Evolutionary conservation across 2,113 vertebrate genomes (phyloP).

Genomic region (Lepus americanus): DNA sequence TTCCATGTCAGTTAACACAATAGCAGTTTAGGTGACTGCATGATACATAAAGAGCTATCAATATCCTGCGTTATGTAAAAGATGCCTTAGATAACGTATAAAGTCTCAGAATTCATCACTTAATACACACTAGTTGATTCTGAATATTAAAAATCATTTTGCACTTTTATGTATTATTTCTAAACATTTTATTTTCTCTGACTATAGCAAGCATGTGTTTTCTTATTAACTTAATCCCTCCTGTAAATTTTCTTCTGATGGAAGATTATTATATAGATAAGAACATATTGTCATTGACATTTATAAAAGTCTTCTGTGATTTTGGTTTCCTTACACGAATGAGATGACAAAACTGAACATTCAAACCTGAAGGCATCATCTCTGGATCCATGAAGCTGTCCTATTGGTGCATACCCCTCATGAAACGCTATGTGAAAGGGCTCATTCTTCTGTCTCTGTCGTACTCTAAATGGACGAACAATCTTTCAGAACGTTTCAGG

Average conservation of each 20-base stretch:
- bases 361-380: not conserved
- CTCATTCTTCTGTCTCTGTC: not conserved
- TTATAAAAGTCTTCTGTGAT: not conserved
- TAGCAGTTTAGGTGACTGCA: not conserved
- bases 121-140: constrained; percentile 6
- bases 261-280: not conserved
- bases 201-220: not conserved
- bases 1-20: constrained; percentile 1
- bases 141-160: constrained; percentile 32
- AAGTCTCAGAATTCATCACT: constrained; percentile 27
- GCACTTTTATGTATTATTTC: not conserved
- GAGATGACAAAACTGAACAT: not conserved
- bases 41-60: not conserved
- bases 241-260: not conserved
- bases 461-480: not conserved
- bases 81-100: not conserved
- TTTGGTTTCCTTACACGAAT: not conserved
- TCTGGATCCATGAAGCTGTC: not conserved
- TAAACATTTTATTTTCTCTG: constrained; percentile 35
- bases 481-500: not conserved
- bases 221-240: constrained; percentile 11
- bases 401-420: not conserved
- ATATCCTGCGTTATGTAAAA: not conserved
- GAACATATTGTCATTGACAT: not conserved
- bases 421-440: not conserved